These are phyloP conservation scores for Mesoclemmys tuberculata DNA, from an alignment of 2,113 vertebrate genomes.

Conservation along the genomic window DNA sequence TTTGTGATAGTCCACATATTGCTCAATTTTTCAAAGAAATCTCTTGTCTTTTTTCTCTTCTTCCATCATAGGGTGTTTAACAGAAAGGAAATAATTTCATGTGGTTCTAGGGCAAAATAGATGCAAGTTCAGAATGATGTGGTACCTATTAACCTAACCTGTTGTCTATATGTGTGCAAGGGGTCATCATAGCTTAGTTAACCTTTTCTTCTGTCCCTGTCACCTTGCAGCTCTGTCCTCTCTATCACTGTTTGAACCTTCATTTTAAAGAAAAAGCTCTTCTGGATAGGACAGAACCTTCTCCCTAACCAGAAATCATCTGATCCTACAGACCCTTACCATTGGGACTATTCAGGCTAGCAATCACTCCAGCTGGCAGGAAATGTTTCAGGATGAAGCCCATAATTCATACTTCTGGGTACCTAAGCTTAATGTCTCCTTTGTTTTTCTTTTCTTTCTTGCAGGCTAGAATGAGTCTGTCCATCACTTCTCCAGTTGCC, in stretches of 20 bases:
- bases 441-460: constrained; percentile 26
- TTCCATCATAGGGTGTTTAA: neutral
- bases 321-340: neutral
- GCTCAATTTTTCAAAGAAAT: neutral
- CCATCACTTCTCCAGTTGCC: constrained; percentile 54
- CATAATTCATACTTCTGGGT: neutral
- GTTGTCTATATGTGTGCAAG: neutral
- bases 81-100: neutral
- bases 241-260: neutral
- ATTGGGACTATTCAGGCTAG: neutral
- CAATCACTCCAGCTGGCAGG: neutral
- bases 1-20: neutral
- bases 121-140: too few relatives aligned
- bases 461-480: constrained; percentile 71
- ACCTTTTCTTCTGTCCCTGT: neutral
- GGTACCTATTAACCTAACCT: neutral
- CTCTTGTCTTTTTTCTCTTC: neutral
- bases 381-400: neutral
- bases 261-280: neutral
- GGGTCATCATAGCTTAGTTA: neutral
- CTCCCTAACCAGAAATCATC: neutral
- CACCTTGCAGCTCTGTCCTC: neutral
- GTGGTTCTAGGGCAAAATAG: neutral
- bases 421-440: neutral
- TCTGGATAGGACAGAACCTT: neutral